phyloP scores from a whole-genome alignment of 1,140 invertebrate genomes.

The Ostrea denselamellosa region DNA sequence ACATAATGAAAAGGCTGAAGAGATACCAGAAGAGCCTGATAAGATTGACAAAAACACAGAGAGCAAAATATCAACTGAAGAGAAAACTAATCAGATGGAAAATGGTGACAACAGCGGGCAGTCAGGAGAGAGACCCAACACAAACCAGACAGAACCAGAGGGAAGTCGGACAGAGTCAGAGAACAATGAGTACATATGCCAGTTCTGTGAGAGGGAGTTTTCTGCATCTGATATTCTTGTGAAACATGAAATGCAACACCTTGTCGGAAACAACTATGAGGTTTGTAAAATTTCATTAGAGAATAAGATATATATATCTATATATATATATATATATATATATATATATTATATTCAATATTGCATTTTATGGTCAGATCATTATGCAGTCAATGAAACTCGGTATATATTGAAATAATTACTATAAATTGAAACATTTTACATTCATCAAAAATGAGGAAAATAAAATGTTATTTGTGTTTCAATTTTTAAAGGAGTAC shows the following conservation, averaged over 20 bases:
- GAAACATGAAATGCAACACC: slow-evolving; percentile 75
- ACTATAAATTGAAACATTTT: neutral
- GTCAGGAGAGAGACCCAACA: neutral
- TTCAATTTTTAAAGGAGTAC: slow-evolving; percentile 37
- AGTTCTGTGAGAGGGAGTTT: slow-evolving; percentile 76
- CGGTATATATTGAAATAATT: neutral
- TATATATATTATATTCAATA: no score
- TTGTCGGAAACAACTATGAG: slow-evolving; percentile 76
- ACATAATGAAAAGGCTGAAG: neutral
- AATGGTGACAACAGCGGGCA: neutral
- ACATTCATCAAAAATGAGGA: neutral
- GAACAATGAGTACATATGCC: slow-evolving; percentile 68
- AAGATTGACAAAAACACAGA: slow-evolving; percentile 42
- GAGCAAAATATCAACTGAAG: slow-evolving; percentile 12
- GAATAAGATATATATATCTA: no score
- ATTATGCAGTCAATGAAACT: no score
- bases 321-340: no score
- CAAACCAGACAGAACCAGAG: neutral
- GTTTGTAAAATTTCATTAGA: slow-evolving; percentile 59
- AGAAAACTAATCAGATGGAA: slow-evolving; percentile 23
- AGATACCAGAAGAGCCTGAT: slow-evolving; percentile 21
- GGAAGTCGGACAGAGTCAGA: neutral
- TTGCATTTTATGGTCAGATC: no score
- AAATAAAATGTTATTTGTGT: neutral
- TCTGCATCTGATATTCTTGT: slow-evolving; percentile 68